Evolutionary conservation across 2,113 vertebrate genomes (phyloP).

Genomic region (Nesoenas mayeri): DNA sequence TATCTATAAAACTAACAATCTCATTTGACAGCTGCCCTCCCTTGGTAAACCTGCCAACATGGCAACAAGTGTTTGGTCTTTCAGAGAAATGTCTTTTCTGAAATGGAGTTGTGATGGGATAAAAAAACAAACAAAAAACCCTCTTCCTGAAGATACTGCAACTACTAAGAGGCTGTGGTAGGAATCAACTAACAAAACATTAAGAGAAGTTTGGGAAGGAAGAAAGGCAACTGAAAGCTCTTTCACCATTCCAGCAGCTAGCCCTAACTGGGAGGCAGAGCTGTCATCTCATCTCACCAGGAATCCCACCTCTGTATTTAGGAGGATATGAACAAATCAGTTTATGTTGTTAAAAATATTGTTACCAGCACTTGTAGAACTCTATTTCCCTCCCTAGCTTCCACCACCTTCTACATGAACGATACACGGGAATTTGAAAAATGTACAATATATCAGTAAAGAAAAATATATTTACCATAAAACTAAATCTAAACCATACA

Average conservation of each 20-base stretch:
- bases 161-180: neutral
- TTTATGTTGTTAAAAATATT: neutral
- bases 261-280: neutral
- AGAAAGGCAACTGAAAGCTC: neutral
- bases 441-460: neutral
- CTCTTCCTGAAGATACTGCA: neutral
- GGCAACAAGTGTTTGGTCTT: neutral
- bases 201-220: neutral
- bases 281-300: rapidly evolving
- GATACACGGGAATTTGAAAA: neutral
- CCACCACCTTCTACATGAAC: neutral
- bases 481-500: neutral
- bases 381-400: neutral
- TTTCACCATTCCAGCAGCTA: neutral
- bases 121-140: rapidly evolving
- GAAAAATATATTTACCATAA: neutral
- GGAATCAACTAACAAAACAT: neutral
- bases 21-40: neutral
- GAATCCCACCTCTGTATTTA: neutral
- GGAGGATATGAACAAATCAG: neutral
- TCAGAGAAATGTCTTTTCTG: neutral
- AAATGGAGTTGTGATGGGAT: neutral
- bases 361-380: neutral
- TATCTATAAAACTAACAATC: neutral
- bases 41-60: neutral